Evolutionary conservation across 92 coral and sea anemone genomes (phyloP).

Genomic region (Paramuricea clavata): DNA sequence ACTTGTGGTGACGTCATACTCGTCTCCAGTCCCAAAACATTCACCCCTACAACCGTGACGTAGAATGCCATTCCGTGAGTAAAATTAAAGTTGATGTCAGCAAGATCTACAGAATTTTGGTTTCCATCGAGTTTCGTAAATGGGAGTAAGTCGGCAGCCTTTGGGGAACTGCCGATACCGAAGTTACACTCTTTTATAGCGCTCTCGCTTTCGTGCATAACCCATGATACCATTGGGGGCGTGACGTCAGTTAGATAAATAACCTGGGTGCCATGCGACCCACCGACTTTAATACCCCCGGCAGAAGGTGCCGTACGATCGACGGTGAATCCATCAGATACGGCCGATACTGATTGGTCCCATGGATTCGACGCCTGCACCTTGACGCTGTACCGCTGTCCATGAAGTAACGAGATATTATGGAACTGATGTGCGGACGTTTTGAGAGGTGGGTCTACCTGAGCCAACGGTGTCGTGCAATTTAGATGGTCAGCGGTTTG

Average conservation of each 20-base stretch:
- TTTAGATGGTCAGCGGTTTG: slow-evolving; percentile 38
- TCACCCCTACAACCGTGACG: slow-evolving; percentile 80
- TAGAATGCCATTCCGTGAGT: slow-evolving; percentile 75
- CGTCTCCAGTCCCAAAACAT: slow-evolving; percentile 86
- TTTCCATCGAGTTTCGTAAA: slow-evolving; percentile 67
- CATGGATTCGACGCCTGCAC: slow-evolving; percentile 82
- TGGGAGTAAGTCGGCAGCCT: slow-evolving; percentile 75
- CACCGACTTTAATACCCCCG: slow-evolving; percentile 69
- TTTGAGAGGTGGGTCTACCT: slow-evolving; percentile 59
- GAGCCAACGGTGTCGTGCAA: slow-evolving; percentile 75
- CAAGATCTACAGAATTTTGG: slow-evolving; percentile 75
- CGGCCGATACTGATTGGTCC: slow-evolving; percentile 78
- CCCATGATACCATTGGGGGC: slow-evolving; percentile 91
- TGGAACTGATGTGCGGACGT: slow-evolving; percentile 82
- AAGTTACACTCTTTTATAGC: slow-evolving; percentile 78
- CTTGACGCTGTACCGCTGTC: slow-evolving; percentile 85
- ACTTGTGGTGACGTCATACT: slow-evolving; percentile 86
- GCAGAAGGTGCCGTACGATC: slow-evolving; percentile 88
- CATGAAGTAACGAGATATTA: slow-evolving; percentile 83
- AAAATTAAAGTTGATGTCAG: slow-evolving; percentile 78
- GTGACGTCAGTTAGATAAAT: slow-evolving; percentile 71
- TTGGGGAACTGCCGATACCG: slow-evolving; percentile 81
- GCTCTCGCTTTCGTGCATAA: slow-evolving; percentile 87
- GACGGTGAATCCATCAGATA: slow-evolving; percentile 93
- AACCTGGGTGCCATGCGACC: slow-evolving; percentile 76